Evolutionary conservation across 1,140 invertebrate species (phyloP), one percentile per base, ranked within the genome.

Genomic region (Drosophila navojoa): DNA sequence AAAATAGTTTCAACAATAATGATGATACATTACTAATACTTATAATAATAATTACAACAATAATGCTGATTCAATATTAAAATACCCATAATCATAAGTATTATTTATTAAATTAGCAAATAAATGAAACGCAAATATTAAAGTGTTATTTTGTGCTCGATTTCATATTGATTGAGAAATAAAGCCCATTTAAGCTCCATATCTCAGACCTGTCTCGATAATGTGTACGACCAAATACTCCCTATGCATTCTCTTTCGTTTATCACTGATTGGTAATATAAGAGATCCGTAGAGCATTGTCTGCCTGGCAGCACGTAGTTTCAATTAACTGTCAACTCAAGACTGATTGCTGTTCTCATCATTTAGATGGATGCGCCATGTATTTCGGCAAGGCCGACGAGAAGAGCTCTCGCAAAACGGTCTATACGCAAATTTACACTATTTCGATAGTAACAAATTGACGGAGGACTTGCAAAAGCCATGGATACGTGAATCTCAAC

Each of bases 381-480:
- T 92, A 25, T 92, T 93, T 54, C 72, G 71, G 45, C 91, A 91
- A 52, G 92, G 92, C 13, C 76, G 90, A 5, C 82, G 69, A 9
- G 90, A 91, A 15, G 87, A 93, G 42, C 74, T 94, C n/a, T 86
- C 92, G 32, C 66, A 90, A 11, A 87, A 78, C 10, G 93, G 93
- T 25, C 71, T 94, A 1, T 94, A 93, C 67, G 86, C 92, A 13
- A 82, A 92, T 44, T 71, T 92, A 15, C 74, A 90, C 44, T 81
- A 79, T 6, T 92, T 93, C n/a, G 79, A 91, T 32, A 93, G 93
- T 5, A 89, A 93, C 50, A 79, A 92, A 93, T 66, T 92, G 11
- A 91, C 92, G 6, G 53, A 75, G 32, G 44, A 76, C 0, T 92
- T 94, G 50, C 92, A 96, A 81, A 94, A 94, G 70, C 84, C 93